Base-by-base conservation (phyloP, 2,797 vertebrate species). In the Aeoliscus strigatus region DNA sequence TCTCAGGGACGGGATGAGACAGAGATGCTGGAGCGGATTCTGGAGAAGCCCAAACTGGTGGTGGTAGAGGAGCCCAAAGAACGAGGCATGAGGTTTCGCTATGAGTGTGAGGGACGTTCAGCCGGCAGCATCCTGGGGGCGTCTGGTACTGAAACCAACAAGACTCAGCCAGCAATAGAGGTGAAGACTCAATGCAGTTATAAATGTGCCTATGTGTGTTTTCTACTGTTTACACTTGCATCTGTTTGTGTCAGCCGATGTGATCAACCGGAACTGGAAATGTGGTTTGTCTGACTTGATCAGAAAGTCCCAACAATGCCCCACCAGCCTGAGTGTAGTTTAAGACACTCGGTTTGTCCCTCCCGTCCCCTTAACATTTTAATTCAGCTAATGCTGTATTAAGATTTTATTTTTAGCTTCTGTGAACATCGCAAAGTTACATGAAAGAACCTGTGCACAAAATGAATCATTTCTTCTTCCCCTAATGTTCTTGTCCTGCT, bases 11-110 rank as follows among this genome's bases (percentile, higher is more conserved):
- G 18, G 1, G 40, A 45, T 1, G 77, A 69, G 27, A 78, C 66
- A 0, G 75, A 83, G n/a, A 51, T 70, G 34, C 79, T 88, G 72
- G 85, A 90, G 71, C 58, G 48, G 3, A 52, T 88, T 11, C 63
- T 90, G 48, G 82, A 89, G 11, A 86, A 82, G 1, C 94, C 93
- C 1, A 63, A 55, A 9, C 69, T 97, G 25, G 73, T 88, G 55
- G 90, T 97, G 58, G 80, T 80, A 1, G 94, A 97, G 80, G 90
- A 97, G 80, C 94, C 94, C 31, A 96, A 94, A 62, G 92, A 97
- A 73, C 79, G 94, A 4, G 93, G 94, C 14, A 96, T 96, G 94
- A 83, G 94, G n/a, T 97, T 97, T 66, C 93, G 93, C 30, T 97
- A 97, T 1, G 89, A 96, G 73, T 97, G 94, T 1, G 94, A 94